phyloP scores from a whole-genome alignment of 23 tunicate genomes.

The Trididemnum miniatum region DNA sequence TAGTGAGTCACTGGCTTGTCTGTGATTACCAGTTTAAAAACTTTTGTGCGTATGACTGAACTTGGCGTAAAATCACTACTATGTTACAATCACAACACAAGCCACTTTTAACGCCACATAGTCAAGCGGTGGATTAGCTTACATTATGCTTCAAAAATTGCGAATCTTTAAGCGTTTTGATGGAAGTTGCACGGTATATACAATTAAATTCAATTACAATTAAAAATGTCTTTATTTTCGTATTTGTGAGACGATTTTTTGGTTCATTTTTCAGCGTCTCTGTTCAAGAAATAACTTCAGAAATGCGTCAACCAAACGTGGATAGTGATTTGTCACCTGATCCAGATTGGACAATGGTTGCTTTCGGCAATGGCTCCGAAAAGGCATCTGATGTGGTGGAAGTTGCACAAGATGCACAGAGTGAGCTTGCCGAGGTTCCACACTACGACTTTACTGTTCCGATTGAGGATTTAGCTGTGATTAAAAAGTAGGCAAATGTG shows the following conservation, averaged over 20 bases:
- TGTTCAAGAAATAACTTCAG: constrained; percentile 50
- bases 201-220: too few relatives aligned
- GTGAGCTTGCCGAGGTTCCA: too few relatives aligned
- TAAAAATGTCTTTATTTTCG: neutral
- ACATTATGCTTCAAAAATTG: too few relatives aligned
- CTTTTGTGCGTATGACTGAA: too few relatives aligned
- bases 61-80: too few relatives aligned
- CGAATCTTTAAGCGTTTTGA: too few relatives aligned
- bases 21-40: too few relatives aligned
- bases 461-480: constrained; percentile 33
- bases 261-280: neutral
- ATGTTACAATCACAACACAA: too few relatives aligned
- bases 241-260: neutral
- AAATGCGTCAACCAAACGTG: constrained; percentile 35
- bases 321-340: constrained; percentile 23
- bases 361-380: neutral
- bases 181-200: too few relatives aligned
- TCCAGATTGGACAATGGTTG: constrained; percentile 85
- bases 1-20: too few relatives aligned
- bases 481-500: constrained; percentile 60
- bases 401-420: neutral
- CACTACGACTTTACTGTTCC: constrained; percentile 40
- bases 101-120: too few relatives aligned
- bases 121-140: too few relatives aligned
- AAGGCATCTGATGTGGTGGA: neutral